These are phyloP conservation scores for Sigmodon hispidus DNA, from an alignment of 2,113 vertebrate genomes.

Conservation along the genomic window DNA sequence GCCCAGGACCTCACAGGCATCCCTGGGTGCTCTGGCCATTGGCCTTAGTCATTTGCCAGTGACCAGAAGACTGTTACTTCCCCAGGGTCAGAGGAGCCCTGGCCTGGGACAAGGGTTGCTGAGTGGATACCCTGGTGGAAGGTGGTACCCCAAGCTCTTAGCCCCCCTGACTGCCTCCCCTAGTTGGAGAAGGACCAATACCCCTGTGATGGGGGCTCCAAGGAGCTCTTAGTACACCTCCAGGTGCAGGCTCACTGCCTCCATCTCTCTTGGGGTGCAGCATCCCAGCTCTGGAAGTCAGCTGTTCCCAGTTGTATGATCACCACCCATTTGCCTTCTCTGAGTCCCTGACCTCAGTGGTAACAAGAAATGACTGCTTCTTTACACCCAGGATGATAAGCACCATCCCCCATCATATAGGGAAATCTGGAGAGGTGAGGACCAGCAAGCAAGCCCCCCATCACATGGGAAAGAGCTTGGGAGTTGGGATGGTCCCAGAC, in stretches of 20 bases:
- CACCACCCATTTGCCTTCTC: not conserved
- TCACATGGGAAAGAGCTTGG: not conserved
- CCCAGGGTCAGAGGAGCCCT: not conserved
- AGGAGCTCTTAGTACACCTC: no score
- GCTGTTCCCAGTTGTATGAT: not conserved
- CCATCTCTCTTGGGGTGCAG: not conserved
- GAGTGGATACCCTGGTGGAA: not conserved
- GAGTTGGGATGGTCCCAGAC: not conserved
- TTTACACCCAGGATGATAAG: not conserved
- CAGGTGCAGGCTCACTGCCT: not conserved
- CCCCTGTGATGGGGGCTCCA: not conserved
- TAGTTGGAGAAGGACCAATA: fast-evolving
- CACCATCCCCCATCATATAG: not conserved
- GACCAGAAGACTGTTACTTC: not conserved
- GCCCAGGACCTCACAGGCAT: not conserved
- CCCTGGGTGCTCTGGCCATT: not conserved
- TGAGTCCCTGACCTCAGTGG: not conserved
- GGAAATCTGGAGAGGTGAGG: not conserved
- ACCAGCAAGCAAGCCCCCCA: not conserved
- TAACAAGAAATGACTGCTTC: not conserved
- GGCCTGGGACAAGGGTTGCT: not conserved
- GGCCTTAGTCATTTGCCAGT: not conserved
- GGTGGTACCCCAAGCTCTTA: not conserved
- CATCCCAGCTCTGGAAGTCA: not conserved
- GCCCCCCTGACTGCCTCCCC: no score